A percentile compares a stretch with the other conserved stretches of the same genome.
These are phyloP conservation scores for Pseudochromis fuscus DNA, from an alignment of 2,797 vertebrate genomes.

Conservation along the genomic window DNA sequence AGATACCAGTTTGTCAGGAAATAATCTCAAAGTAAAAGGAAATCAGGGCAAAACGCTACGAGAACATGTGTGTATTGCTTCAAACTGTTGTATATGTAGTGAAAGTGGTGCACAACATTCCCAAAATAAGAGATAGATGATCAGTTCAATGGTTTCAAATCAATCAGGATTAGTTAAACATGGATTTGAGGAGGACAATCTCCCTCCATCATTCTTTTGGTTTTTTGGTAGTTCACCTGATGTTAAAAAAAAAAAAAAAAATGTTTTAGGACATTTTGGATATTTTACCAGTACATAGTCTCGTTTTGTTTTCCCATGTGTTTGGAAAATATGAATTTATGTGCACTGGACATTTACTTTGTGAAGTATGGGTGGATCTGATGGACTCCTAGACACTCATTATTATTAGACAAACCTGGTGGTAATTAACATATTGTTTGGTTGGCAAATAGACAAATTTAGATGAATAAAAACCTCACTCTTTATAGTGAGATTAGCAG, in stretches of 20 bases:
- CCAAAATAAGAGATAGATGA: not conserved
- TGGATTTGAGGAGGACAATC: not conserved
- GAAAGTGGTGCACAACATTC: conserved; percentile 18
- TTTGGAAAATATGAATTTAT: not conserved
- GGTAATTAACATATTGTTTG: not conserved
- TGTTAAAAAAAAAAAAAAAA: too few relatives aligned
- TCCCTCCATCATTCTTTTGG: not conserved
- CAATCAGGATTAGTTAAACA: not conserved
- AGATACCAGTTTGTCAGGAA: conserved; percentile 25
- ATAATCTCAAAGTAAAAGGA: conserved; percentile 21
- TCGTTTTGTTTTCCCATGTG: not conserved
- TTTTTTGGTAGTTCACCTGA: conserved; percentile 3
- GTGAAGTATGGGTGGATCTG: not conserved
- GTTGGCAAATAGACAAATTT: not conserved
- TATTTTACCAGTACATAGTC: not conserved
- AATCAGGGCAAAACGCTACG: conserved; percentile 38
- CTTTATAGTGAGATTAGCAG: conserved; percentile 1
- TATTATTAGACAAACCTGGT: conserved; percentile 23
- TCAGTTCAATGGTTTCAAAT: not conserved
- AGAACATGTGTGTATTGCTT: conserved; percentile 17
- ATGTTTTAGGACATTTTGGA: not conserved
- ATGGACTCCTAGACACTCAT: not conserved
- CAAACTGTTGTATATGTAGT: conserved; percentile 4
- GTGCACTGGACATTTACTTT: conserved; percentile 25
- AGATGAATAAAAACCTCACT: conserved; percentile 18